These are phyloP conservation scores for Polydrusus cervinus DNA, from an alignment of 2,888 invertebrate species.

Conservation along the genomic window DNA sequence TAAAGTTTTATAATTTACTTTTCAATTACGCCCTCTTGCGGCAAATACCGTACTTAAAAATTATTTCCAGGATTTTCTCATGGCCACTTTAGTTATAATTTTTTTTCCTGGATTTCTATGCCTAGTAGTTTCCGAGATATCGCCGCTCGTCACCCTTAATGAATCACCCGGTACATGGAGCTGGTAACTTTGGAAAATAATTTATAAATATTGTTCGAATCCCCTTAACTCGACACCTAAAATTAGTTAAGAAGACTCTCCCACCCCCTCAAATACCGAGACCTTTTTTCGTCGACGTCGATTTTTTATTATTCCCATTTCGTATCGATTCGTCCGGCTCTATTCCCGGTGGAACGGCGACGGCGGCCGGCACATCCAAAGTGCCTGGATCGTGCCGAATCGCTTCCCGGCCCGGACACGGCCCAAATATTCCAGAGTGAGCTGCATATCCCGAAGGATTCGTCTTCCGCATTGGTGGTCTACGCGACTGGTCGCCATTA, in stretches of 20 bases:
- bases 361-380: conserved; percentile 14
- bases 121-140: no score
- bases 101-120: no score
- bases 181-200: no score
- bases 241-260: neutral
- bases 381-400: conserved; percentile 21
- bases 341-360: conserved; percentile 27
- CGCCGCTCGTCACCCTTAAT: no score
- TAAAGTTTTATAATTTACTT: no score
- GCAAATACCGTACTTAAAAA: no score
- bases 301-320: conserved; percentile 37
- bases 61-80: no score
- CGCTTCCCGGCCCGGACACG: neutral
- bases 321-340: conserved; percentile 35
- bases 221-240: no score
- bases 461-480: conserved; percentile 18
- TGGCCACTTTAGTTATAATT: no score
- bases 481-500: neutral
- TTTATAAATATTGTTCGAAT: no score
- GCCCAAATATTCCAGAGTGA: conserved; percentile 20
- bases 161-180: no score
- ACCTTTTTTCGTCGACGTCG: conserved; percentile 12
- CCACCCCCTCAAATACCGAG: neutral
- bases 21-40: no score
- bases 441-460: conserved; percentile 12